phyloP scores from a whole-genome alignment of 2,113 vertebrate species.

The Brachyhypopomus gauderio region DNA sequence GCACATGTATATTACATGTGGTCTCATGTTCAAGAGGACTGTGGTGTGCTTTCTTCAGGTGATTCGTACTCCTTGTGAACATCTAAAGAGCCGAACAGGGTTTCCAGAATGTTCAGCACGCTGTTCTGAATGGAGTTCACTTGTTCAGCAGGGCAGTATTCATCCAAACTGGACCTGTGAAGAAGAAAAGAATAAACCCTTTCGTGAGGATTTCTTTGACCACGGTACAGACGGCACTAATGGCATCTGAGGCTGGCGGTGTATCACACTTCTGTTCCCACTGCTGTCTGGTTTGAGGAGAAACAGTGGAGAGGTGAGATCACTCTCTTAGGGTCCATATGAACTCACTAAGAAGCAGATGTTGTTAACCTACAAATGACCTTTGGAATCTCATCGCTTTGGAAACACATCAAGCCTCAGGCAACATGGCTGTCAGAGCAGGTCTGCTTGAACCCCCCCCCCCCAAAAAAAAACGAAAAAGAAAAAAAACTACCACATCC shows the following conservation, averaged over 20 bases:
- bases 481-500: too few relatives aligned
- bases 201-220: background rate
- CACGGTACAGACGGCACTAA: background rate
- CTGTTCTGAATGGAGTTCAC: slow-evolving; percentile 87
- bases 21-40: slow-evolving; percentile 21
- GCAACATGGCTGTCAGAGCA: too few relatives aligned
- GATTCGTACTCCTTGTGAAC: slow-evolving; percentile 82
- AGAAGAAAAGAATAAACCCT: background rate
- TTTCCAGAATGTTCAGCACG: slow-evolving; percentile 74
- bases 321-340: background rate
- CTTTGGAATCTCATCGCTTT: too few relatives aligned
- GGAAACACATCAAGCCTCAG: too few relatives aligned
- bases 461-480: too few relatives aligned
- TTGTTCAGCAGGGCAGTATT: slow-evolving; percentile 95
- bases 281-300: background rate
- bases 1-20: background rate
- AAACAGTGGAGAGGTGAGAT: background rate
- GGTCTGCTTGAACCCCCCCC: too few relatives aligned
- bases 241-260: background rate
- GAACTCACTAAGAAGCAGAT: too few relatives aligned
- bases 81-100: slow-evolving; percentile 81
- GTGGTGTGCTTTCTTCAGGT: slow-evolving; percentile 21
- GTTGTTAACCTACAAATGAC: too few relatives aligned
- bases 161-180: slow-evolving; percentile 91
- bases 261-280: slow-evolving; percentile 12